A percentile compares a stretch with the other conserved stretches of the same genome.
These are phyloP conservation scores for Myotis myotis DNA, from an alignment of 2,797 vertebrate species.

Conservation along the genomic window DNA sequence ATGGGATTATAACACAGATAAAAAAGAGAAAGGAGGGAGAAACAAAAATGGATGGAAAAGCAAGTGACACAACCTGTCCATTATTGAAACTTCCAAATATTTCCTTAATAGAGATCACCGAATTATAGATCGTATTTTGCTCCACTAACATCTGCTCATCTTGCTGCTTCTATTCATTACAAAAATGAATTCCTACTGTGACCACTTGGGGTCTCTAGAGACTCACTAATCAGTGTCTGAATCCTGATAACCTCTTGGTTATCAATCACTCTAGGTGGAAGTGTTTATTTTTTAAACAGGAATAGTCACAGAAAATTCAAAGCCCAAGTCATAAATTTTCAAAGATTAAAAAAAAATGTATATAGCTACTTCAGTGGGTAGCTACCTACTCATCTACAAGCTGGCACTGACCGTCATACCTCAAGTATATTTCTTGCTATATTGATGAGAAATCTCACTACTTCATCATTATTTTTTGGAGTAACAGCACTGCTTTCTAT, in stretches of 20 bases:
- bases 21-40: background rate
- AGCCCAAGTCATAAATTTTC: background rate
- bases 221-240: constrained; percentile 43
- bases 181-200: background rate
- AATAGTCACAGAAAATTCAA: background rate
- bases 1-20: background rate
- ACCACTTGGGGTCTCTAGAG: constrained; percentile 71
- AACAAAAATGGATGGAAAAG: background rate
- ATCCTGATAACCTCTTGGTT: background rate
- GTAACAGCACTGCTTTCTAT: background rate
- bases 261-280: background rate
- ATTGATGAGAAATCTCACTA: background rate
- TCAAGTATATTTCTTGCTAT: background rate
- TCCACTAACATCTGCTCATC: background rate
- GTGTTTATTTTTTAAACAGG: background rate
- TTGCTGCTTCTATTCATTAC: background rate
- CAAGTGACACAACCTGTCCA: background rate
- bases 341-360: background rate
- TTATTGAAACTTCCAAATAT: background rate
- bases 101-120: background rate
- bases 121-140: background rate
- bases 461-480: background rate
- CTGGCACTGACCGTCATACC: background rate
- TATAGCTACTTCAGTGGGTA: background rate
- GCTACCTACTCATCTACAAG: background rate